Conservation (phyloP, 1,140 invertebrate species). For the Nautilus pompilius region DNA sequence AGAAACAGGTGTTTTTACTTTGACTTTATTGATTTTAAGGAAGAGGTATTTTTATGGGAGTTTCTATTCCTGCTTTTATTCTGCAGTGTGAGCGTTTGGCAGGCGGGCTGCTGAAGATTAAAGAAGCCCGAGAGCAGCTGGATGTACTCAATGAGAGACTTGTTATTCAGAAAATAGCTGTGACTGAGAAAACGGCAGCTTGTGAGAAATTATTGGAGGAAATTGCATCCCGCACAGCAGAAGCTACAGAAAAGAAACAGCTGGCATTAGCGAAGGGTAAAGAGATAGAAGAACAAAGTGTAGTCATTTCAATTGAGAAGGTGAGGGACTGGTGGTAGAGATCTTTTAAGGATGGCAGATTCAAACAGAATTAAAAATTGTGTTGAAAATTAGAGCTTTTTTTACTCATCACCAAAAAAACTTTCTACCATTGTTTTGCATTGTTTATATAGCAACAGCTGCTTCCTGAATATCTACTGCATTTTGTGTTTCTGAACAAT, state of each 20-base stretch:
- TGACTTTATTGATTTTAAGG: no score
- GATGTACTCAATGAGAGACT: slow-evolving; percentile 71
- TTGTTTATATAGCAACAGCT: no score
- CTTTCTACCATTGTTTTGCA: no score
- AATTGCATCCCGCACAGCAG: slow-evolving; percentile 63
- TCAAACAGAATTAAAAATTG: no score
- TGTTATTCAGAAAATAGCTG: slow-evolving; percentile 72
- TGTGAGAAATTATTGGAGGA: slow-evolving; percentile 71
- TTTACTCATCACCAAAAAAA: no score
- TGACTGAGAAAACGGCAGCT: slow-evolving; percentile 70
- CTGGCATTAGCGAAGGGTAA: slow-evolving; percentile 72
- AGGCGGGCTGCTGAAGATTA: slow-evolving; percentile 74
- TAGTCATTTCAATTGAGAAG: slow-evolving; percentile 75
- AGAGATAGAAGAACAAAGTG: slow-evolving; percentile 76
- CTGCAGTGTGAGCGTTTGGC: slow-evolving; percentile 65
- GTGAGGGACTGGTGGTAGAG: slow-evolving; percentile 26
- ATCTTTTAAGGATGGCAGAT: neutral
- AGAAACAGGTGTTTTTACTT: neutral
- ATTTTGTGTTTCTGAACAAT: no score
- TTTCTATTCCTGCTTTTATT: slow-evolving; percentile 5
- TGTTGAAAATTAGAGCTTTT: no score
- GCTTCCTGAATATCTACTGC: no score
- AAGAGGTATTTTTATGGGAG: no score
- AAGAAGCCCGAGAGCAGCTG: slow-evolving; percentile 72
- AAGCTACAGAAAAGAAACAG: slow-evolving; percentile 71